Conservation (phyloP, 2,797 vertebrate genomes). For the Semaprochilodus insignis region DNA sequence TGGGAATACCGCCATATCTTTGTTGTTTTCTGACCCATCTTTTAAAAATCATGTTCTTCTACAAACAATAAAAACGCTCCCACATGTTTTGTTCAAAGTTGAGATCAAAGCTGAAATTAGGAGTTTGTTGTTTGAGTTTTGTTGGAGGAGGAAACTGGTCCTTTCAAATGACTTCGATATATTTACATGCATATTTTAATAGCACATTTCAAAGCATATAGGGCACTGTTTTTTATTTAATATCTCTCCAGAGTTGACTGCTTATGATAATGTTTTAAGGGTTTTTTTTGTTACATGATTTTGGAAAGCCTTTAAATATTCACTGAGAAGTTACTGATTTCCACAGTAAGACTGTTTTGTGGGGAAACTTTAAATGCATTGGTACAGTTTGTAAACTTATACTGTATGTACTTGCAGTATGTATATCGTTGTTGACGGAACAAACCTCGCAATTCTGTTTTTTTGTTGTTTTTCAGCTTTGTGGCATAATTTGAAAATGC, state of each 20-base stretch:
- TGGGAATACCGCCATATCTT: constrained; percentile 20
- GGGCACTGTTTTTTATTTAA: constrained; percentile 67
- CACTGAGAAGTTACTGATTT: background rate
- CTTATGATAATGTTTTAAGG: constrained; percentile 12
- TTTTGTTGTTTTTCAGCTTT: no score
- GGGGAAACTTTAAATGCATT: background rate
- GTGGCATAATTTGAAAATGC: no score
- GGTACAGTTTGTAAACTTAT: background rate
- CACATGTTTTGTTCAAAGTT: constrained; percentile 64
- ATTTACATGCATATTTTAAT: constrained; percentile 56
- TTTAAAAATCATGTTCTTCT: constrained; percentile 69
- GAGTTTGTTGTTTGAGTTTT: constrained; percentile 68
- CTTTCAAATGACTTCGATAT: constrained; percentile 66
- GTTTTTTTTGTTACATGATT: constrained; percentile 4
- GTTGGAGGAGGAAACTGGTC: constrained; percentile 60
- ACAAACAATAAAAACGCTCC: constrained; percentile 69
- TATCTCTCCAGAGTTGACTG: constrained; percentile 47
- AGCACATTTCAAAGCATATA: constrained; percentile 71
- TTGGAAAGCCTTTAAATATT: constrained; percentile 17
- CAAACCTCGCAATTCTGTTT: no score
- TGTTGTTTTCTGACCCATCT: constrained; percentile 64
- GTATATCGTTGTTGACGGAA: background rate
- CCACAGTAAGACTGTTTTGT: background rate
- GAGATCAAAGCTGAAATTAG: constrained; percentile 75
- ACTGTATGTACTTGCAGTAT: background rate